phyloP scores from a whole-genome alignment of 2,888 invertebrate species.

The Alloscopus bannaensis region DNA sequence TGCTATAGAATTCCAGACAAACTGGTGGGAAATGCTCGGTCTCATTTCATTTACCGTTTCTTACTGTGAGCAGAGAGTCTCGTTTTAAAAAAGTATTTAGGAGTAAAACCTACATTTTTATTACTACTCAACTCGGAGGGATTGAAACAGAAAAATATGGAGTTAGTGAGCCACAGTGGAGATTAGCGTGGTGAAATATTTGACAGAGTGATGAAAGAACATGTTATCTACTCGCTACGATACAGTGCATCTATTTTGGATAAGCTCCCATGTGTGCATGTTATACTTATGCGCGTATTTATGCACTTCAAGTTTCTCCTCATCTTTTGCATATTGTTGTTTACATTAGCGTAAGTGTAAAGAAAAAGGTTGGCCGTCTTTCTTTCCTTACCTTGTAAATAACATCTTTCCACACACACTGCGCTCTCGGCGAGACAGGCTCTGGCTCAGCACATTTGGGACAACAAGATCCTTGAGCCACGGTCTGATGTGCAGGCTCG shows the following conservation, averaged over 20 bases:
- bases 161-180: slow-evolving; percentile 5
- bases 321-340: neutral
- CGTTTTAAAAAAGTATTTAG: too few species aligned
- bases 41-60: too few species aligned
- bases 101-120: too few species aligned
- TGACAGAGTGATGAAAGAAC: slow-evolving; percentile 51
- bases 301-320: neutral
- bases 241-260: too few species aligned
- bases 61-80: too few species aligned
- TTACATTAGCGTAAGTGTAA: neutral
- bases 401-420: slow-evolving; percentile 68
- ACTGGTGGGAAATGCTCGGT: too few species aligned
- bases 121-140: neutral
- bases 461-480: slow-evolving; percentile 73
- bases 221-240: slow-evolving; percentile 26
- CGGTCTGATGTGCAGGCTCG: slow-evolving; percentile 80
- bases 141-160: neutral
- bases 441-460: slow-evolving; percentile 72
- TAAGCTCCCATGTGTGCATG: too few species aligned
- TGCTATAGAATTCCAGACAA: too few species aligned
- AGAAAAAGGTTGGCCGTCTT: neutral
- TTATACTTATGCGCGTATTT: too few species aligned
- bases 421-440: slow-evolving; percentile 66
- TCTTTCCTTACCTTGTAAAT: slow-evolving; percentile 70
- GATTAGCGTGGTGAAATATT: slow-evolving; percentile 53